phyloP scores from a whole-genome alignment of 2,113 vertebrate species.

The Struthidea cinerea region DNA sequence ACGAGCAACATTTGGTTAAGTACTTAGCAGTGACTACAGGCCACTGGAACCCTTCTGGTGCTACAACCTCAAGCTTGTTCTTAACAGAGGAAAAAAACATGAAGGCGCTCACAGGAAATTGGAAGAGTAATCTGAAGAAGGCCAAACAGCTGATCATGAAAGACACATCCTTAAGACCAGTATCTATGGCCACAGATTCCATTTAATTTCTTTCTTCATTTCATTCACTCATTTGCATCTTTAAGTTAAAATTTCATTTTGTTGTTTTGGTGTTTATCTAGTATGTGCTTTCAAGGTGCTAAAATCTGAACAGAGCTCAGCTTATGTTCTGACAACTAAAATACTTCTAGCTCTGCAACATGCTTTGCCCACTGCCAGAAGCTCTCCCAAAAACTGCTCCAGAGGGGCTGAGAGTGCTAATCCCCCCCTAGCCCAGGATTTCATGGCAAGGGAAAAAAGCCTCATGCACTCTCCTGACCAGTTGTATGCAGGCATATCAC shows the following conservation, averaged over 20 bases:
- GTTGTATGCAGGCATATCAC: neutral
- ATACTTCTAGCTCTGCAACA: neutral
- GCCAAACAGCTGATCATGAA: neutral
- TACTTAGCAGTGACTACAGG: neutral
- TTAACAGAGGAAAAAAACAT: neutral
- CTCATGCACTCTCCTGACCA: neutral
- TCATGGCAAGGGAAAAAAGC: neutral
- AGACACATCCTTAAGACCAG: neutral
- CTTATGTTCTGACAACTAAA: neutral
- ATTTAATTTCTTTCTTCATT: neutral
- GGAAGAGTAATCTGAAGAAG: neutral
- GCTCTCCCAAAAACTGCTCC: neutral
- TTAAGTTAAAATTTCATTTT: neutral
- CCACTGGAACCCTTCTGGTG: neutral
- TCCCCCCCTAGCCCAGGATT: neutral
- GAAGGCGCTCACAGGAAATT: neutral
- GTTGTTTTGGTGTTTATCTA: neutral
- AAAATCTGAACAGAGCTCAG: neutral
- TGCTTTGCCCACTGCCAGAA: neutral
- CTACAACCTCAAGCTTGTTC: neutral
- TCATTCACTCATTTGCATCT: neutral
- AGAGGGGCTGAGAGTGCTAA: neutral
- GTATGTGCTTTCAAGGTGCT: neutral
- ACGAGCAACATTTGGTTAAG: neutral
- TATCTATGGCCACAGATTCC: neutral